Base-by-base conservation (phyloP, 2,888 invertebrate species). In the Hypolimnas misippus region DNA sequence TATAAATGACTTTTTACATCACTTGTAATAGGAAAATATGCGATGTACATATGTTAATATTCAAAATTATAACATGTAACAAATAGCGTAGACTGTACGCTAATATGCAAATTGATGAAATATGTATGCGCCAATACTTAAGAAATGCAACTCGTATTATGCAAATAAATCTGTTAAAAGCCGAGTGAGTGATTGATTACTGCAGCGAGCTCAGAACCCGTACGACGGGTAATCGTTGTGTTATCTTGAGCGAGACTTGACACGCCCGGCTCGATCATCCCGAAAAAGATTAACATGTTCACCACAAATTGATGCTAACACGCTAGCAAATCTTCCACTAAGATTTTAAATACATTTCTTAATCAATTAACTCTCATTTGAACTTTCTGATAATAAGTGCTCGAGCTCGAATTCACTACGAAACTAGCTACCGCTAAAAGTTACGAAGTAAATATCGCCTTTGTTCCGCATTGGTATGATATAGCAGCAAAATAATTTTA, bases 281-380 rank as follows among this genome's bases (percentile, higher is more conserved):
- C 77, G 80, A 78, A 82, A 83, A 84, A 84, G 79, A 84, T 84
- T 83, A 83, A 82, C 81, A 82, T 82, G 80, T 78, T 81, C 74
- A 73, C 72, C 75, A 66, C 76, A 80, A 76, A 81, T 79, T 82
- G 76, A 76, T 74, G 76, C 68, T 64, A 72, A 75, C 72, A 74
- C 67, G 69, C 70, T 69, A 59, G 60, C 66, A 77, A 79, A 78
- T 79, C 72, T 66, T 55, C 40, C 31, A 57, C 54, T 56, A 53
- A 69, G 64, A 69, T 65, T 69, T 70, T 65, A 68, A 67, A 66
- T 63, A 62, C 55, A 55, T 63, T 50, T 55, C 59, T 66, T 67
- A 62, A 61, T 58, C 65, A 70, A 72, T 73, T 73, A 72, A 65
- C 57, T 53, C 50, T 57, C 56, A 73, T 79, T 76, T 75, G 74